Evolutionary conservation across 2,797 vertebrate genomes (phyloP).

Genomic region (Scarus forsteni): DNA sequence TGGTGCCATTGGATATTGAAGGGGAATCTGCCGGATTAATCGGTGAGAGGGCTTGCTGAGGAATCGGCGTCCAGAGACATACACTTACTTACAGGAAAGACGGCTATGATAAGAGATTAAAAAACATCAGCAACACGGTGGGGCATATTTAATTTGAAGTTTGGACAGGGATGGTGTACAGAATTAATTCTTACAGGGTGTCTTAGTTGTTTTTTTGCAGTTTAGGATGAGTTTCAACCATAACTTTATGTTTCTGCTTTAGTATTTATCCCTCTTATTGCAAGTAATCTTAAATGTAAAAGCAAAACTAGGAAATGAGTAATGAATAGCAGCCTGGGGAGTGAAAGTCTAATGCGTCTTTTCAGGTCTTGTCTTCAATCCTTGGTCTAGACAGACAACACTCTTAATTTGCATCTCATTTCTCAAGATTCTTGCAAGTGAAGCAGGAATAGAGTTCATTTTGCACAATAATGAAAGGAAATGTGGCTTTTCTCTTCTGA

Average conservation of each 20-base stretch:
- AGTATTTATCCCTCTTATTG: neutral
- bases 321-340: too few species aligned
- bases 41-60: constrained; percentile 38
- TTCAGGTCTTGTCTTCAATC: too few species aligned
- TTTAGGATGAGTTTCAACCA: neutral
- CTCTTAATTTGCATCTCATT: too few species aligned
- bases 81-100: constrained; percentile 50
- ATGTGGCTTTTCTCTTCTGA: too few species aligned
- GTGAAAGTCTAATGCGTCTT: too few species aligned
- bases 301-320: too few species aligned
- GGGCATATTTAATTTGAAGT: neutral
- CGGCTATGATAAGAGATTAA: constrained; percentile 32
- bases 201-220: neutral
- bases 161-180: neutral
- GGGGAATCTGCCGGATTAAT: constrained; percentile 72
- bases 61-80: constrained; percentile 46
- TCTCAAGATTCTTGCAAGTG: too few species aligned
- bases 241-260: neutral
- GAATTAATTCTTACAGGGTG: constrained; percentile 6
- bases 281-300: neutral
- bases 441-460: too few species aligned
- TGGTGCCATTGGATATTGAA: constrained; percentile 73
- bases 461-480: too few species aligned
- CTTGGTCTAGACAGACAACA: too few species aligned
- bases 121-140: constrained; percentile 14